Evolutionary conservation across 2,888 invertebrate genomes (phyloP).

Genomic region (Sphaerophoria rueppellii): DNA sequence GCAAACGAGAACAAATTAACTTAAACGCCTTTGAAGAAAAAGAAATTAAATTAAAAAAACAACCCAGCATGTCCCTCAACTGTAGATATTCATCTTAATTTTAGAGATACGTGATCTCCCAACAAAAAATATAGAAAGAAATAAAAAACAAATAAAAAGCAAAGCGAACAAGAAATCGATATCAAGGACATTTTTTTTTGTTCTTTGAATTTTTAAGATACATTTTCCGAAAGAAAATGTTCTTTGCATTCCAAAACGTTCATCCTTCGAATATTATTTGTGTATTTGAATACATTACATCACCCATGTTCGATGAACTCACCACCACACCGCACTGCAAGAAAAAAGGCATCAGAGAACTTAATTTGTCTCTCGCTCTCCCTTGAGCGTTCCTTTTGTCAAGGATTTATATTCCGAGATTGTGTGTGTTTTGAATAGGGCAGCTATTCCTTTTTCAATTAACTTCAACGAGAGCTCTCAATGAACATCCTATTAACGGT

Average conservation of each 20-base stretch:
- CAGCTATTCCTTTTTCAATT: slow-evolving; percentile 69
- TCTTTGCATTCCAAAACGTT: slow-evolving; percentile 63
- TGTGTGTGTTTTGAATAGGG: neutral
- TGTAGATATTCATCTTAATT: slow-evolving; percentile 49
- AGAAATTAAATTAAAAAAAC: slow-evolving; percentile 47
- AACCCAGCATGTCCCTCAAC: slow-evolving; percentile 30
- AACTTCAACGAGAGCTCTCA: slow-evolving; percentile 71
- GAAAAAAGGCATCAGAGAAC: slow-evolving; percentile 15
- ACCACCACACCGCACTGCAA: neutral
- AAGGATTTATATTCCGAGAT: neutral
- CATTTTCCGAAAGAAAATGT: slow-evolving; percentile 48
- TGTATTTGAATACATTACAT: slow-evolving; percentile 66
- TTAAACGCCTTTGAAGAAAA: slow-evolving; percentile 69
- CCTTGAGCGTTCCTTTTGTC: slow-evolving; percentile 9
- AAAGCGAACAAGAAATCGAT: slow-evolving; percentile 49
- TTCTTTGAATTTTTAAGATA: slow-evolving; percentile 61
- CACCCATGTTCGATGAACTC: slow-evolving; percentile 3
- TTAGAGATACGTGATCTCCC: slow-evolving; percentile 63
- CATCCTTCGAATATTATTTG: slow-evolving; percentile 65
- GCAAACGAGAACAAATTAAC: slow-evolving; percentile 32
- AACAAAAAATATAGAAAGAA: neutral
- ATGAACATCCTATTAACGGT: slow-evolving; percentile 72
- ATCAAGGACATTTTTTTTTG: slow-evolving; percentile 60
- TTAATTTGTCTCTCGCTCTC: slow-evolving; percentile 40
- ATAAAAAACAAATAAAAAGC: slow-evolving; percentile 14